phyloP scores from a whole-genome alignment of 2,888 invertebrate species.

The Dichetophora obliterata region DNA sequence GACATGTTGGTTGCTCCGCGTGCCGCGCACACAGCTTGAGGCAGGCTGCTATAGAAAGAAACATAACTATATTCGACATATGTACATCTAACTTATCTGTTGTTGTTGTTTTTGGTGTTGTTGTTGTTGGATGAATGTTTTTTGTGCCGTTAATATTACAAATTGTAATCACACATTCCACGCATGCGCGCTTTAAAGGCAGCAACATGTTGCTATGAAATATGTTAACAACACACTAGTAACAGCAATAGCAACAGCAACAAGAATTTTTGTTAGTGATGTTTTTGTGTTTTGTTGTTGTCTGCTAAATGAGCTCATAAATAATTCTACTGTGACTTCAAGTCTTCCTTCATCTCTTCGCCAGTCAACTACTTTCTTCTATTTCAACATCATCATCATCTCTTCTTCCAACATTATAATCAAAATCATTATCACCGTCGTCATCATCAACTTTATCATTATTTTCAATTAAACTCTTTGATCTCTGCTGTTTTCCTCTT shows the following conservation, averaged over 20 bases:
- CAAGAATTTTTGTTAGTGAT: neutral
- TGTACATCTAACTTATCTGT: too few relatives aligned
- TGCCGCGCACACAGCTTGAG: too few relatives aligned
- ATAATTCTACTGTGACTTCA: slow-evolving; percentile 6
- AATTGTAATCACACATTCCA: slow-evolving; percentile 33
- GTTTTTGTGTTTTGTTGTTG: neutral
- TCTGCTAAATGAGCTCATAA: slow-evolving; percentile 20
- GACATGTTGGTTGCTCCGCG: too few relatives aligned
- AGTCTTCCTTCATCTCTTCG: too few relatives aligned
- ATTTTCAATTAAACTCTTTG: slow-evolving; percentile 44
- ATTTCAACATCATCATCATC: slow-evolving; percentile 12
- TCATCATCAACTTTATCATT: slow-evolving; percentile 39
- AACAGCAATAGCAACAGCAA: too few relatives aligned
- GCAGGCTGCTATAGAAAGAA: too few relatives aligned
- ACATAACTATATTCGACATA: too few relatives aligned
- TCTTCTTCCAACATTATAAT: neutral
- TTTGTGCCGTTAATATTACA: slow-evolving; percentile 23
- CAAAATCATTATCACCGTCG: slow-evolving; percentile 5
- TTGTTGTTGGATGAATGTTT: too few relatives aligned
- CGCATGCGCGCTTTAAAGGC: slow-evolving; percentile 11
- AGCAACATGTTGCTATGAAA: slow-evolving; percentile 11
- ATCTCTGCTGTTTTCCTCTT: slow-evolving; percentile 1
- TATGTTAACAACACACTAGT: neutral
- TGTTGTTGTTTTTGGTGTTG: neutral
- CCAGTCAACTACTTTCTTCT: neutral